phyloP scores from a whole-genome alignment of 2,888 invertebrate genomes.

The Habroteleia sp. region DNA sequence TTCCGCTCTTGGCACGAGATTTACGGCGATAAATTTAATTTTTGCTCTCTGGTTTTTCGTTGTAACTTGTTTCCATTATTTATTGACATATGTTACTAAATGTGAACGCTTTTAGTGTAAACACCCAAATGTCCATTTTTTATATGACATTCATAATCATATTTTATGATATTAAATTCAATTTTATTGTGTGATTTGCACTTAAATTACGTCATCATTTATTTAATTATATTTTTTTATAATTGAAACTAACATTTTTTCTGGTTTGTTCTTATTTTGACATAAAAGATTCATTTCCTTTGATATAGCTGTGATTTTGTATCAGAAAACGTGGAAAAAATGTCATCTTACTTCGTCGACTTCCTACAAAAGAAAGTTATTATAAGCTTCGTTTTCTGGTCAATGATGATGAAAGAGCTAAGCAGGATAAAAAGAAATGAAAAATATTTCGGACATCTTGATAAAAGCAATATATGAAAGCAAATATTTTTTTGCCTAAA shows the following conservation, averaged over 20 bases:
- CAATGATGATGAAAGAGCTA: constrained; percentile 31
- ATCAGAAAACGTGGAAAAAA: constrained; percentile 12
- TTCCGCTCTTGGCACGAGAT: constrained; percentile 32
- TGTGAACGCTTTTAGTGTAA: too few relatives aligned
- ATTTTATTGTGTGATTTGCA: too few relatives aligned
- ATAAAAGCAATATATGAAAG: constrained; percentile 6
- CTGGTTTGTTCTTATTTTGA: too few relatives aligned
- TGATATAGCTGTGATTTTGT: constrained; percentile 4
- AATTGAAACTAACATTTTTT: too few relatives aligned
- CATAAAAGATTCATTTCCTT: constrained; percentile 1
- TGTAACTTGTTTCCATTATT: constrained; percentile 18
- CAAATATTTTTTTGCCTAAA: neutral
- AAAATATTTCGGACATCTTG: constrained; percentile 15
- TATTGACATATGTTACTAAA: constrained; percentile 25
- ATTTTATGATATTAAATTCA: too few relatives aligned
- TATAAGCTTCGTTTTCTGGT: constrained; percentile 29
- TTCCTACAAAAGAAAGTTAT: constrained; percentile 23
- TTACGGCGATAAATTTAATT: constrained; percentile 33
- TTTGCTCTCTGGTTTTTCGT: constrained; percentile 16
- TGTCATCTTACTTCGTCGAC: constrained; percentile 15
- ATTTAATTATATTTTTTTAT: too few relatives aligned
- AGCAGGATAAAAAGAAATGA: constrained; percentile 17
- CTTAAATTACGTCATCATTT: too few relatives aligned
- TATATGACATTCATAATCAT: too few relatives aligned
- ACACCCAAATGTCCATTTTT: too few relatives aligned